Evolutionary conservation across 1,140 invertebrate genomes (phyloP).

Genomic region (Orchestia grillus): DNA sequence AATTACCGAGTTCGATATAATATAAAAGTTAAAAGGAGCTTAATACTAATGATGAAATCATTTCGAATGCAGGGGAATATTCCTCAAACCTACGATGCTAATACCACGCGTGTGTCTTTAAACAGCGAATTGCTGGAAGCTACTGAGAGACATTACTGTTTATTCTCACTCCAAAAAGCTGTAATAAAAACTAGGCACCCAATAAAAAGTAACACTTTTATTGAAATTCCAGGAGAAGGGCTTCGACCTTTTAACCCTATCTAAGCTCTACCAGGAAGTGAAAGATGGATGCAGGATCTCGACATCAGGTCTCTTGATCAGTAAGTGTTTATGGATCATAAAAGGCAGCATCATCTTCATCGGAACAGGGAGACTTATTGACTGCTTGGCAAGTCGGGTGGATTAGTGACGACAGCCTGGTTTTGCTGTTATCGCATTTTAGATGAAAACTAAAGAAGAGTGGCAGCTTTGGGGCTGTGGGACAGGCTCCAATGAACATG

Average conservation of each 20-base stretch:
- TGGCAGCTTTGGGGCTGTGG: not conserved
- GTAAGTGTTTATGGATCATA: not conserved
- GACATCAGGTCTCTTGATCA: not conserved
- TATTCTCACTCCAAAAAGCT: not conserved
- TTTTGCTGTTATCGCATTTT: not conserved
- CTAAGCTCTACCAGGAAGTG: not conserved
- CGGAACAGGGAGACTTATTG: not conserved
- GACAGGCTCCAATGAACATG: not conserved
- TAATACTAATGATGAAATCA: not conserved
- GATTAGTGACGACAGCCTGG: not conserved
- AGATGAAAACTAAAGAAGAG: slow-evolving; percentile 28
- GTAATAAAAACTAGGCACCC: not conserved
- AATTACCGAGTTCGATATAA: not conserved
- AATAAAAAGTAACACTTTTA: not conserved
- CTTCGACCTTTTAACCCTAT: not conserved
- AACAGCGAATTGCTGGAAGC: not conserved
- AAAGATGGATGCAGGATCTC: not conserved
- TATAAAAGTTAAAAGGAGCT: not conserved
- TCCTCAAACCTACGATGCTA: not conserved
- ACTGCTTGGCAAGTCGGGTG: not conserved
- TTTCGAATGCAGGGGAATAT: not conserved
- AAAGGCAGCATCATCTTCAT: not conserved
- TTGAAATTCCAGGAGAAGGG: not conserved
- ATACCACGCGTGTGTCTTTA: not conserved
- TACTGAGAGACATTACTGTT: not conserved